phyloP scores from a whole-genome alignment of 2,888 invertebrate species.

The Agrilus cyanescens region DNA sequence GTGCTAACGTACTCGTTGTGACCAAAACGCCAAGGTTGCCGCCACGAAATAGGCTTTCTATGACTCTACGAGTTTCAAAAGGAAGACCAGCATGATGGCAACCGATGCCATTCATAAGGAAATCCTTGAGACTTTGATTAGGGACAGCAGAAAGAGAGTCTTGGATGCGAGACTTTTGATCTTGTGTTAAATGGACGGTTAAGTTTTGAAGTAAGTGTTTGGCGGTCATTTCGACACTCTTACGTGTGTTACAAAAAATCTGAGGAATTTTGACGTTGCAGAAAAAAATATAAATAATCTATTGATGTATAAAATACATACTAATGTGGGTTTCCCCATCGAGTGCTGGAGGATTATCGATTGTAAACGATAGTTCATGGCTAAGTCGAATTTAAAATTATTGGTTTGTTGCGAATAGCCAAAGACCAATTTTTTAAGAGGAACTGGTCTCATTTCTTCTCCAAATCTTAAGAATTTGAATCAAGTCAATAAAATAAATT shows the following conservation, averaged over 20 bases:
- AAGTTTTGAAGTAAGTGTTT: slow-evolving; percentile 48
- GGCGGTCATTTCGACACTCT: slow-evolving; percentile 59
- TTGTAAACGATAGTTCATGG: slow-evolving; percentile 62
- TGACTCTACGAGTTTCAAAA: slow-evolving; percentile 46
- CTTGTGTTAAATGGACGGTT: slow-evolving; percentile 36
- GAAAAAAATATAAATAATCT: not conserved
- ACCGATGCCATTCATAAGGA: slow-evolving; percentile 53
- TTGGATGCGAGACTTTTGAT: slow-evolving; percentile 42
- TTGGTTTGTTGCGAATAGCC: slow-evolving; percentile 49
- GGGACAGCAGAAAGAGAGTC: slow-evolving; percentile 27
- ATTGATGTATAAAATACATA: slow-evolving; percentile 25
- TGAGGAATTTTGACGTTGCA: slow-evolving; percentile 21
- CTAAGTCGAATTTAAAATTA: slow-evolving; percentile 65
- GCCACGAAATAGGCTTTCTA: slow-evolving; percentile 55
- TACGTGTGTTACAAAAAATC: slow-evolving; percentile 70
- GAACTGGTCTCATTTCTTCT: slow-evolving; percentile 62
- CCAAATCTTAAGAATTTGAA: slow-evolving; percentile 43
- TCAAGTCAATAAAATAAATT: not conserved
- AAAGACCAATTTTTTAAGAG: slow-evolving; percentile 57
- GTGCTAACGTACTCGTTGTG: slow-evolving; percentile 60
- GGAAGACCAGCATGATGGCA: slow-evolving; percentile 70
- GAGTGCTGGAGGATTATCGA: slow-evolving; percentile 57
- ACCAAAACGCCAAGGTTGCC: slow-evolving; percentile 57
- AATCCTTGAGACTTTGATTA: slow-evolving; percentile 33
- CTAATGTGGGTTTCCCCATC: slow-evolving; percentile 60